Evolutionary conservation across 2,888 invertebrate genomes (phyloP).

Genomic region (Drosophila nr. perissopoda): DNA sequence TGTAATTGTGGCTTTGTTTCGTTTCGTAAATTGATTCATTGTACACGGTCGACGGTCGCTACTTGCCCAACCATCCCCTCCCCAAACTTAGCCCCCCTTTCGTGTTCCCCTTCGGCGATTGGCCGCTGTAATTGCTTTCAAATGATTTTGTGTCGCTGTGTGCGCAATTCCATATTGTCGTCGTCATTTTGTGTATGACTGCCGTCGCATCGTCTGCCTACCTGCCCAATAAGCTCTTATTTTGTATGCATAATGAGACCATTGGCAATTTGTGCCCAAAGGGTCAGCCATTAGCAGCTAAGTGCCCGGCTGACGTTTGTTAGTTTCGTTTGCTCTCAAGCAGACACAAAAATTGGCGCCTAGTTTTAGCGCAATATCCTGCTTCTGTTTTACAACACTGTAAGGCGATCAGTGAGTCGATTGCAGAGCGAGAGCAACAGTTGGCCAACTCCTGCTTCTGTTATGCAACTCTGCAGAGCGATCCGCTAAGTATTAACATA

Average conservation of each 20-base stretch:
- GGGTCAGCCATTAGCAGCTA: constrained; percentile 62
- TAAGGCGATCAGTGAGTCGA: not conserved
- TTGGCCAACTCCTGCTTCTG: not conserved
- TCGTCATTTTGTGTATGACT: constrained; percentile 53
- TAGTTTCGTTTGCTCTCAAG: not conserved
- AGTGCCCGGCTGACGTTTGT: constrained; percentile 37
- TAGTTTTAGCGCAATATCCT: no score
- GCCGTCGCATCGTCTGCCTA: constrained; percentile 26
- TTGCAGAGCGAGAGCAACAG: not conserved
- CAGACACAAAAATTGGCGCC: not conserved
- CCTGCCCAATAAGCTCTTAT: constrained; percentile 68
- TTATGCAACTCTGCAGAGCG: constrained; percentile 13
- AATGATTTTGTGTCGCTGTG: constrained; percentile 76
- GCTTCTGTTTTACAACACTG: constrained; percentile 2
- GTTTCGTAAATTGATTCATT: constrained; percentile 81
- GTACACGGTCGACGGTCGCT: constrained; percentile 59
- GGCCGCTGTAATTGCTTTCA: constrained; percentile 74
- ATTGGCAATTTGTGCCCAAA: constrained; percentile 63
- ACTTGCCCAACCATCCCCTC: not conserved
- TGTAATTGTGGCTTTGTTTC: constrained; percentile 80
- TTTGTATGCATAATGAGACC: constrained; percentile 73
- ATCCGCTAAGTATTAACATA: not conserved
- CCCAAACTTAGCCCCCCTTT: not conserved
- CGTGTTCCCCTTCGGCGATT: constrained; percentile 16
- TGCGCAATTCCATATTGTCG: constrained; percentile 77